Evolutionary conservation across 2,888 invertebrate genomes (phyloP), one percentile per base, ranked within the genome.

Genomic region (Sphinx pinastri): DNA sequence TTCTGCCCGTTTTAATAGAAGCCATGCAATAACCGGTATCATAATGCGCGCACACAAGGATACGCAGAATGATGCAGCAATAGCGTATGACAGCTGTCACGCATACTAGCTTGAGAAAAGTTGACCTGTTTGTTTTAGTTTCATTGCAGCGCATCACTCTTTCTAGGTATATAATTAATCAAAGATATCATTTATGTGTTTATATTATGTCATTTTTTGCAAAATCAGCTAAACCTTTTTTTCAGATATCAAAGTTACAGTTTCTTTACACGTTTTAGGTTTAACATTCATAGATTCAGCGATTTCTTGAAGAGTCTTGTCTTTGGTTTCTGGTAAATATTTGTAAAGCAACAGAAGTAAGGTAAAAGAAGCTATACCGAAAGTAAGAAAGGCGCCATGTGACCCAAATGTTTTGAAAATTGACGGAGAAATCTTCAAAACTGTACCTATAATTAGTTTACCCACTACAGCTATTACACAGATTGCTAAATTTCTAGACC

Each of bases 251-350:
- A 70, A 66, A 0, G 55, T 19, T 0, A 31, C 12, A 47, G 51
- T 51, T 51, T 70, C 70, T 70, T 55, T 13, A 38, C 31, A 8
- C 12, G 55, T 38, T 57, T 13, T 70, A 5, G 51, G 13, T 70
- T 68, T 72, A 1, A 72, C 68, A 1, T 51, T 70, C 2, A 84
- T 75, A 60, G 69, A 71, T 55, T 81, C 79, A 19, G 78, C 70
- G 58, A 86, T 84, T 79, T 87, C 81, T 71, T 83, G 76, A 12
- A 86, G 71, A 0, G 87, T 86, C 68, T 83, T 86, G 68, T 86
- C 81, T 76, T 87, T 88, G 5, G 84, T 87, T 76, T 87, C 87
- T 1, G 87, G 87, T 19, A 87, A 71, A 74, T 82, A 83, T 69
- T 73, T 81, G 51, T 81, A 84, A 47, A 85, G 68, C 4, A 84